These are phyloP conservation scores for Crocodylus rhombifer DNA, from an alignment of 2,797 vertebrate genomes.

Conservation along the genomic window DNA sequence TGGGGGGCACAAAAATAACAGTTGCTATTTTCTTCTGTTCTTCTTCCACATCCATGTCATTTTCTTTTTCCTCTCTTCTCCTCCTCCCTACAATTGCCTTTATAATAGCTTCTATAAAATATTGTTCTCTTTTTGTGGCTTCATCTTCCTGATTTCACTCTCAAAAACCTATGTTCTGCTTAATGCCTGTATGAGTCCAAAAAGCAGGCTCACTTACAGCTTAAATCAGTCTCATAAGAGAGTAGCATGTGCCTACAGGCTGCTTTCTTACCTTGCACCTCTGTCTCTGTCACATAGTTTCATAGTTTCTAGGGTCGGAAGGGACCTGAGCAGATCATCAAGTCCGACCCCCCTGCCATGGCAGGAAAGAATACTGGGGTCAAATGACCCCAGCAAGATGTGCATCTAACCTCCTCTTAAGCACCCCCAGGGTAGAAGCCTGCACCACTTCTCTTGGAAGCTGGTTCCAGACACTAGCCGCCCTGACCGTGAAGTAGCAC, in stretches of 20 bases:
- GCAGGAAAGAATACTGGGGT: too few species aligned
- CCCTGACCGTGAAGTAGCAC: too few species aligned
- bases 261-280: neutral
- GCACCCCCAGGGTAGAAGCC: too few species aligned
- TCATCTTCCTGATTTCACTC: neutral
- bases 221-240: neutral
- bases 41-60: neutral
- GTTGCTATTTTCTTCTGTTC: neutral
- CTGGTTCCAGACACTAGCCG: too few species aligned
- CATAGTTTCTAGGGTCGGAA: too few species aligned
- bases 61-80: neutral
- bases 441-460: too few species aligned
- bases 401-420: too few species aligned
- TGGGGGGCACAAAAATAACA: too few species aligned
- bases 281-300: neutral
- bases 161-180: neutral
- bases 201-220: neutral
- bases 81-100: neutral
- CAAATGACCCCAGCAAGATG: too few species aligned
- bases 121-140: neutral
- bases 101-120: neutral
- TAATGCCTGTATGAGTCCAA: neutral
- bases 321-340: too few species aligned
- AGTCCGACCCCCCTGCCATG: too few species aligned
- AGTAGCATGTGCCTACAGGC: neutral